A percentile compares a stretch with the other conserved stretches of the same genome.
Conservation (phyloP, 2,888 invertebrate species). For the Cerastoderma edule region DNA sequence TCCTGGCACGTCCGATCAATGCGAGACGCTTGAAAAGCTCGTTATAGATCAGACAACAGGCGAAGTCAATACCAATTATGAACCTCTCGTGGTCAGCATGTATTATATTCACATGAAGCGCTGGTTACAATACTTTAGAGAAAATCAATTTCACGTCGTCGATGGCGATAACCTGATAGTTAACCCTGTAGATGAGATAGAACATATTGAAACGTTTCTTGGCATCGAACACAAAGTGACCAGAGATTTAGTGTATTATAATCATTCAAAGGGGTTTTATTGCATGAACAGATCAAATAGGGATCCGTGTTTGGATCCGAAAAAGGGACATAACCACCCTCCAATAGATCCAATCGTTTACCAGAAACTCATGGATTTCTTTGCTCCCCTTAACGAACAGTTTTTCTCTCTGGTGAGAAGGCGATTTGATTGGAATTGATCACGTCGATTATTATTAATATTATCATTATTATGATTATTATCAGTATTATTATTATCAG, state of each 20-base stretch:
- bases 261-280: background rate
- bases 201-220: background rate
- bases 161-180: background rate
- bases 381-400: background rate
- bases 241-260: background rate
- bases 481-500: too few relatives aligned
- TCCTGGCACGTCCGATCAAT: too few relatives aligned
- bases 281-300: background rate
- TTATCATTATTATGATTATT: too few relatives aligned
- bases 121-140: background rate
- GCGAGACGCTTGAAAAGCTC: background rate
- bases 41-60: background rate
- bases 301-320: background rate
- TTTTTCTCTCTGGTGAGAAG: background rate
- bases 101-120: background rate
- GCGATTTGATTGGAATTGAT: background rate
- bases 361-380: background rate
- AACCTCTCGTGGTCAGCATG: background rate
- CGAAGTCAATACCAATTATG: background rate
- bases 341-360: background rate
- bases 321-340: background rate
- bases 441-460: too few relatives aligned
- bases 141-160: background rate
- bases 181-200: background rate
- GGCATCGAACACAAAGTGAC: background rate